Conservation (phyloP, 2,113 vertebrate genomes). For the Diglossa brunneiventris region DNA sequence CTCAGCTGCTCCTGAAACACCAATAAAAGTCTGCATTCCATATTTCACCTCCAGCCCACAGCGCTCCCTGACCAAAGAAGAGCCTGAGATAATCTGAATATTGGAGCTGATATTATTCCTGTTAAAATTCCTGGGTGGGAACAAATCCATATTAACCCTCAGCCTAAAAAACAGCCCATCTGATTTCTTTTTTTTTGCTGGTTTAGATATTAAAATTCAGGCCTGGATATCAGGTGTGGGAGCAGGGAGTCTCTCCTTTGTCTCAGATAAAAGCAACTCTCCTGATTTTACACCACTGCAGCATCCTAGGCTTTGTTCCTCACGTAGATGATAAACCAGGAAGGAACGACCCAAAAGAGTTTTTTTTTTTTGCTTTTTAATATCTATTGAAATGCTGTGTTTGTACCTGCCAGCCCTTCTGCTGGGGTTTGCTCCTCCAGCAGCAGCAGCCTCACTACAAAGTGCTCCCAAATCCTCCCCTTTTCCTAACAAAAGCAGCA, state of each 20-base stretch:
- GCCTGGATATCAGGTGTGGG: not conserved
- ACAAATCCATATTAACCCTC: not conserved
- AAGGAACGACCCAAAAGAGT: not conserved
- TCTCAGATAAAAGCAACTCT: not conserved
- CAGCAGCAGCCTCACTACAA: conserved; percentile 19
- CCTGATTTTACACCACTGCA: conserved; percentile 2
- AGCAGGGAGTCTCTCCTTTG: not conserved
- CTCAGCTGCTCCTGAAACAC: not conserved
- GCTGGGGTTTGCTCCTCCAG: not conserved
- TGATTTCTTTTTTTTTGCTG: not conserved
- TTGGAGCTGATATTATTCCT: not conserved
- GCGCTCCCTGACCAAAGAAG: not conserved
- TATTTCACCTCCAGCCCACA: not conserved
- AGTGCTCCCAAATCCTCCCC: conserved; percentile 18
- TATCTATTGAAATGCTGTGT: not conserved
- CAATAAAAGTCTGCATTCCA: not conserved
- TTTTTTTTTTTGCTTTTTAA: not conserved
- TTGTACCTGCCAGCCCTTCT: conserved; percentile 12
- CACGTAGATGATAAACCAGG: not conserved
- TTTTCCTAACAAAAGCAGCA: conserved; percentile 69
- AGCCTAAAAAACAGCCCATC: not conserved
- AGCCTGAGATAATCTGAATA: rapidly evolving
- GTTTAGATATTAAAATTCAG: not conserved
- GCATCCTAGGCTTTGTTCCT: not conserved
- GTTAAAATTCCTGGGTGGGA: not conserved